Conservation (phyloP, 2,888 invertebrate species). For the Dusona sp. region DNA sequence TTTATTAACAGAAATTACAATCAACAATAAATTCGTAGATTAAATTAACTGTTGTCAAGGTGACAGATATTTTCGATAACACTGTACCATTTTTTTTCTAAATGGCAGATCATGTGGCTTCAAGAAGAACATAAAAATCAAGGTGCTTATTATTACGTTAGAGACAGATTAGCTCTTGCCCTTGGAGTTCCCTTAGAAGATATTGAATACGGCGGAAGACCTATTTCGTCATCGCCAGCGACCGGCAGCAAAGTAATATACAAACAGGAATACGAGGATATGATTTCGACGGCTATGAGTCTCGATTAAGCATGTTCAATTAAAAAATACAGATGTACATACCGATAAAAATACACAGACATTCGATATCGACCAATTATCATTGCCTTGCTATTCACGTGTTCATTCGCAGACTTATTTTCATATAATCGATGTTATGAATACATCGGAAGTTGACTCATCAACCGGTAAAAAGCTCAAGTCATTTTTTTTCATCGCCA, state of each 20-base stretch:
- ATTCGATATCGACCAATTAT: constrained; percentile 8
- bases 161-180: constrained; percentile 77
- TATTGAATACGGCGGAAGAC: constrained; percentile 76
- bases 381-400: background rate
- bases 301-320: constrained; percentile 55
- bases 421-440: background rate
- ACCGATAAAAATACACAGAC: constrained; percentile 3
- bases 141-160: constrained; percentile 91
- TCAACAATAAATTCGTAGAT: background rate
- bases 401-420: background rate
- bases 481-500: background rate
- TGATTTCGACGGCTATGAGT: constrained; percentile 75
- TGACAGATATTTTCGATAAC: background rate
- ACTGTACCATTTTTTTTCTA: background rate
- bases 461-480: background rate
- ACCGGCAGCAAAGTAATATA: constrained; percentile 79
- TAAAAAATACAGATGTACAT: background rate
- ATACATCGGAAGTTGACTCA: too few species aligned
- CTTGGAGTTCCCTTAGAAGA: constrained; percentile 74
- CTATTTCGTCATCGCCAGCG: constrained; percentile 76
- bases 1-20: background rate
- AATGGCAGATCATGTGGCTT: constrained; percentile 86
- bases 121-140: constrained; percentile 97
- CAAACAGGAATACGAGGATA: constrained; percentile 71
- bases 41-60: too few species aligned